Evolutionary conservation across 2,797 vertebrate genomes (phyloP).

Genomic region (Cygnus olor): DNA sequence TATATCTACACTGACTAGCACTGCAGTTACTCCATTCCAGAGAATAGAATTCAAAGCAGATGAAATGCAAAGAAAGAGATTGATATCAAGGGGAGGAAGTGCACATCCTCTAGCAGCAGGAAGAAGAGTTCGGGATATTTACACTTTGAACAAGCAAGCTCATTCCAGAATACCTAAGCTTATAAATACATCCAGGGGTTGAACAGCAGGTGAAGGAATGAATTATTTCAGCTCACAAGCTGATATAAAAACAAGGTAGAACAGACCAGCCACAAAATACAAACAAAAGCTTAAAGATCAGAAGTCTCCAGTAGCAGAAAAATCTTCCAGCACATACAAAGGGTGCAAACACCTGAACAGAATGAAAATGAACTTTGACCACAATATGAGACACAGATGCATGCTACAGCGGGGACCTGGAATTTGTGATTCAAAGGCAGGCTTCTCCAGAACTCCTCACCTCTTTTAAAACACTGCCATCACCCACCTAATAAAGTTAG

Average conservation of each 20-base stretch:
- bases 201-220: background rate
- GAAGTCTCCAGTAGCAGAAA: background rate
- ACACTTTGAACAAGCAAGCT: background rate
- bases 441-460: background rate
- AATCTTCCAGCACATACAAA: background rate
- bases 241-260: background rate
- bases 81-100: fast-evolving
- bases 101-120: background rate
- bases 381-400: background rate
- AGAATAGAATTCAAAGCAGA: background rate
- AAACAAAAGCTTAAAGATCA: background rate
- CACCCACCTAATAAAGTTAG: background rate
- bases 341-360: background rate
- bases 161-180: background rate
- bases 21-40: background rate
- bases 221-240: background rate
- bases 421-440: background rate
- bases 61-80: fast-evolving
- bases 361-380: background rate
- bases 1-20: background rate
- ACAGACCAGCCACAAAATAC: background rate
- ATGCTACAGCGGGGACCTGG: background rate
- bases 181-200: background rate
- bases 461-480: background rate
- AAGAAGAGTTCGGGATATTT: background rate